Evolutionary conservation across 2,797 vertebrate genomes (phyloP).

Genomic region (Acrocephalus scirpaceus): DNA sequence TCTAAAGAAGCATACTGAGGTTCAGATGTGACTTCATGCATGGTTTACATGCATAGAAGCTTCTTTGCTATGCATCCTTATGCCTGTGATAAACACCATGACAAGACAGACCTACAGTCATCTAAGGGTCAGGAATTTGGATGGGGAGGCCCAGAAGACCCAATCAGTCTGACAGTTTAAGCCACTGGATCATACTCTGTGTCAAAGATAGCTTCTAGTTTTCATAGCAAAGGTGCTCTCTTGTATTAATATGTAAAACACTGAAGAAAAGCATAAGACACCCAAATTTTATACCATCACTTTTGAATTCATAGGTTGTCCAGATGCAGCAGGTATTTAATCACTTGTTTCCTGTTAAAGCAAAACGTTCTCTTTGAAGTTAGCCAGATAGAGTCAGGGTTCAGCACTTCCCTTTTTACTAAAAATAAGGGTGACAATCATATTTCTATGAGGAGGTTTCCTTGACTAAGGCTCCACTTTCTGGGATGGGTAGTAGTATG

Average conservation of each 20-base stretch:
- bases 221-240: not conserved
- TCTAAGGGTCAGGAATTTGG: not conserved
- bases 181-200: not conserved
- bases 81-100: not conserved
- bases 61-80: not conserved
- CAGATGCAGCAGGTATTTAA: not conserved
- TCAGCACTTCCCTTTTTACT: not conserved
- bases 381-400: not conserved
- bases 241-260: not conserved
- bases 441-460: not conserved
- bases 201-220: not conserved
- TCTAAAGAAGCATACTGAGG: not conserved
- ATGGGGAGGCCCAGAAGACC: not conserved
- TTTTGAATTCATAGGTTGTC: not conserved
- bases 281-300: fast-evolving
- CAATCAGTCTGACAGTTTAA: not conserved
- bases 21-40: not conserved
- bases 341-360: not conserved
- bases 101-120: not conserved
- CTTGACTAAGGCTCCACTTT: not conserved
- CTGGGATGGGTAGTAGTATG: not conserved
- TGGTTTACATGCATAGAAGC: not conserved
- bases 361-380: not conserved
- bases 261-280: not conserved
- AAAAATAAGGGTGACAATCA: not conserved